A percentile compares a stretch with the other conserved stretches of the same genome.
Conservation (phyloP, 2,113 vertebrate species). For the Romanogobio albipinnatus region DNA sequence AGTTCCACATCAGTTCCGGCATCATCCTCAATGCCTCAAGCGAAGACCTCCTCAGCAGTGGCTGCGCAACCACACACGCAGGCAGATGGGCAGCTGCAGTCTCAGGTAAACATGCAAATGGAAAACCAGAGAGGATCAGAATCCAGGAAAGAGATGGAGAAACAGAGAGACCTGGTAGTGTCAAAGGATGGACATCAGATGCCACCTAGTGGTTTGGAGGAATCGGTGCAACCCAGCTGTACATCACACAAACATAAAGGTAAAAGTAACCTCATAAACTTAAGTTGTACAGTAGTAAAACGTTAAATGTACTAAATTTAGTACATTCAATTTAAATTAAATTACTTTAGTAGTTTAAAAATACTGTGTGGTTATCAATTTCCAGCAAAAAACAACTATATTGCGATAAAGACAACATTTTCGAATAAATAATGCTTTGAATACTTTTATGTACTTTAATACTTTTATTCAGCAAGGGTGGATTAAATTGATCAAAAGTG, state of each 20-base stretch:
- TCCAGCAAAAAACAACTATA: no score
- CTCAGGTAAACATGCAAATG: slow-evolving; percentile 52
- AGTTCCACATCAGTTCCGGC: slow-evolving; percentile 71
- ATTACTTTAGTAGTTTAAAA: no score
- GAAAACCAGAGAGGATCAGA: slow-evolving; percentile 63
- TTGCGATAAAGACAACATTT: no score
- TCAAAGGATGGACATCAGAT: slow-evolving; percentile 48
- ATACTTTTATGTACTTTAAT: no score
- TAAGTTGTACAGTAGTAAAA: background rate
- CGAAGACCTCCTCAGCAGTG: slow-evolving; percentile 46
- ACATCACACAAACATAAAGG: slow-evolving; percentile 50
- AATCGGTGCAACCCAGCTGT: slow-evolving; percentile 23
- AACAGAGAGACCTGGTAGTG: slow-evolving; percentile 56
- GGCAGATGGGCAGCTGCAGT: slow-evolving; percentile 22
- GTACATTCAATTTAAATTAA: no score
- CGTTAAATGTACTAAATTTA: no score
- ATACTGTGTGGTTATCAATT: no score
- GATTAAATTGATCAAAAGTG: no score
- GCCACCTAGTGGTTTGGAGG: slow-evolving; percentile 44
- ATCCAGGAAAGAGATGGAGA: slow-evolving; percentile 46
- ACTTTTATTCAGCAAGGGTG: no score
- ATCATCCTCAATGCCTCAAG: slow-evolving; percentile 61
- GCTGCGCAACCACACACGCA: slow-evolving; percentile 21
- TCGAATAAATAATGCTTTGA: no score
- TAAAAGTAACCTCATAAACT: slow-evolving; percentile 28